These are phyloP conservation scores for Endotricha flammealis DNA, from an alignment of 2,888 invertebrate genomes.

Conservation along the genomic window DNA sequence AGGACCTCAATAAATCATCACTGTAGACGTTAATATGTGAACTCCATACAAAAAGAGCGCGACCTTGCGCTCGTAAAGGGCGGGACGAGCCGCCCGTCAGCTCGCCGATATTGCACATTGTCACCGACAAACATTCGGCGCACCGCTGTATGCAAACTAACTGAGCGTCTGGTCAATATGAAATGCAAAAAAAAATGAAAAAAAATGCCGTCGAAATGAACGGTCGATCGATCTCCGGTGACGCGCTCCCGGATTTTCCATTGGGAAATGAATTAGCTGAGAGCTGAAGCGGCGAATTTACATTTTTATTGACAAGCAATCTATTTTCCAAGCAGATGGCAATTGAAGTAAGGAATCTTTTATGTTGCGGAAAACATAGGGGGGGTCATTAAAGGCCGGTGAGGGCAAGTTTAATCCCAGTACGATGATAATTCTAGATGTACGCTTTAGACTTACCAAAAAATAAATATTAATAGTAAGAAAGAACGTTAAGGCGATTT, in stretches of 20 bases:
- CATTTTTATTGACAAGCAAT: conserved; percentile 78
- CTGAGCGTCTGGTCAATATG: conserved; percentile 63
- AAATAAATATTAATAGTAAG: too few relatives aligned
- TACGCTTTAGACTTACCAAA: too few relatives aligned
- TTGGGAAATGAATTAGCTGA: conserved; percentile 75
- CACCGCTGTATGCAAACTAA: conserved; percentile 46
- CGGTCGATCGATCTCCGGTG: conserved; percentile 74
- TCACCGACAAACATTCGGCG: conserved; percentile 33
- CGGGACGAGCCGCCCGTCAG: conserved; percentile 21
- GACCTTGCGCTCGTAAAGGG: conserved; percentile 37
- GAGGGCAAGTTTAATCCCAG: conserved; percentile 3
- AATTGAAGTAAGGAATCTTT: conserved; percentile 54
- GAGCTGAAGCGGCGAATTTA: conserved; percentile 72
- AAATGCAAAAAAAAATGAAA: conserved; percentile 52
- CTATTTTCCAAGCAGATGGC: conserved; percentile 70
- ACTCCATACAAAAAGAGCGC: conserved; percentile 49
- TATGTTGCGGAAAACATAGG: conserved; percentile 39
- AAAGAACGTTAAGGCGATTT: too few relatives aligned
- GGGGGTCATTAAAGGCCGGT: conserved; percentile 23
- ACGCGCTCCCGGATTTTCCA: conserved; percentile 73
- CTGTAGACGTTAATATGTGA: conserved; percentile 58
- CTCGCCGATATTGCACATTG: conserved; percentile 33
- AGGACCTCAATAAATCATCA: conserved; percentile 64
- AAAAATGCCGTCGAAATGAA: conserved; percentile 60
- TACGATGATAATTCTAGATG: neutral